Base-by-base conservation (phyloP, 2,888 invertebrate species). In the Melinaea menophilus region DNA sequence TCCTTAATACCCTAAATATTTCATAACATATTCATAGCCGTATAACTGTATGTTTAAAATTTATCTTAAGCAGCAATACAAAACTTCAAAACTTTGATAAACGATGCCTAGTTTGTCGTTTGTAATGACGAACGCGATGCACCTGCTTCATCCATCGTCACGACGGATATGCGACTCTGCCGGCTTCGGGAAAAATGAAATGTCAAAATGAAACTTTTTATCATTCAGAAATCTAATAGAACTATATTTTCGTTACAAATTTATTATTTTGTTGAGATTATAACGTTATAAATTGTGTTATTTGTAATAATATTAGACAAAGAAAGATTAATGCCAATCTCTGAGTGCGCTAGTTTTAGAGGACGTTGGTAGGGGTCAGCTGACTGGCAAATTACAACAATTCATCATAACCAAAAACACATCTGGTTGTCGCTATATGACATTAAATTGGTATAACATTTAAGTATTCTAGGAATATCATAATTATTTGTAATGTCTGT, bases 361-460 rank as follows among this genome's bases (percentile, higher is more conserved):
- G 70, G 68, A 66, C 59, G 61, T 59, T 56, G 60, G 63, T 54
- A 65, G 59, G 61, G 67, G 66, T 64, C 69, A 68, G 67, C 64
- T 56, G 65, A 62, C 64, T 59, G 62, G 61, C 62, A 70, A 73
- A 73, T 73, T 73, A 72, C 67, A 73, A 73, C 72, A 63, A 73
- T 74, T 72, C 70, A 72, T 73, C 73, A 74, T 74, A 63, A 67
- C 64, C 61, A 70, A 68, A 72, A 74, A 66, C 71, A 69, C 69
- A 72, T 68, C 72, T 73, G 69, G 64, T 22, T 22, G 1, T 22
- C 22, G 22, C 22, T 22, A 22, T 22, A 22, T 22, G 22, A 22
- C 22, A 22, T 22, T 22, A 48, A 13, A 22, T 48, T 4, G 4
- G 13, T 48, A 13, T 5, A 48, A 48, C 22, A 48, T 48, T 48